Percentiles rank a stretch among this genome's conserved stretches.
phyloP scores from a whole-genome alignment of 1,140 invertebrate genomes.

The Bombyx mandarina region DNA sequence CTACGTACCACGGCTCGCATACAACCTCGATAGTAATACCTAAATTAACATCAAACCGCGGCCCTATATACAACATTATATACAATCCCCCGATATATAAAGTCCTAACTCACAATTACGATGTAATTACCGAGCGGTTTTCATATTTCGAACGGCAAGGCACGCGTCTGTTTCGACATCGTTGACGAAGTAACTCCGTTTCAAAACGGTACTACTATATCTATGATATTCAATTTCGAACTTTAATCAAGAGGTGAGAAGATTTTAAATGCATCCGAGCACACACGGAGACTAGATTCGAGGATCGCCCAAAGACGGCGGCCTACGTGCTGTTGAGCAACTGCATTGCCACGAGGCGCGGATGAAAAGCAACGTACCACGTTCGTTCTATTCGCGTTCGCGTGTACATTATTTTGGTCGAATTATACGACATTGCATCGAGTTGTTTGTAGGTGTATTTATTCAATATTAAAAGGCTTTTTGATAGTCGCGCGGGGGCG shows the following conservation, averaged over 20 bases:
- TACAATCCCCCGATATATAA: slow-evolving; percentile 11
- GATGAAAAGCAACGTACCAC: slow-evolving; percentile 1
- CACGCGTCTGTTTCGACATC: slow-evolving; percentile 57
- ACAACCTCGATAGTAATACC: slow-evolving; percentile 11
- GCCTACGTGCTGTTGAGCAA: slow-evolving; percentile 58
- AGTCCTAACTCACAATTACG: slow-evolving; percentile 25
- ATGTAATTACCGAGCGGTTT: slow-evolving; percentile 22
- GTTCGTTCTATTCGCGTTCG: not conserved
- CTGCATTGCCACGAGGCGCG: slow-evolving; percentile 25
- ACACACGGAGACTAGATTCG: slow-evolving; percentile 21
- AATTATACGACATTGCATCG: slow-evolving; percentile 35
- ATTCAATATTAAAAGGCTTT: slow-evolving; percentile 43
- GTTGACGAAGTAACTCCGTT: slow-evolving; percentile 32
- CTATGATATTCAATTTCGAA: not conserved
- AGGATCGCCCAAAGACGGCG: slow-evolving; percentile 32
- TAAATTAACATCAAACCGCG: slow-evolving; percentile 4
- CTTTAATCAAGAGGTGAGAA: not conserved
- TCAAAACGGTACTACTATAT: slow-evolving; percentile 31
- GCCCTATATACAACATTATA: not conserved
- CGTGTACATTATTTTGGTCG: slow-evolving; percentile 16
- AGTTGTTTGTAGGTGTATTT: slow-evolving; percentile 44
- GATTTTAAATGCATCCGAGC: not conserved
- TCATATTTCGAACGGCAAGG: slow-evolving; percentile 13
- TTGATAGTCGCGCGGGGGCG: slow-evolving; percentile 34
- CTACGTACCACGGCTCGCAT: slow-evolving; percentile 33